These are phyloP conservation scores for Tokudaia tokunoshimensis DNA, from an alignment of 2,797 vertebrate genomes.

Conservation along the genomic window DNA sequence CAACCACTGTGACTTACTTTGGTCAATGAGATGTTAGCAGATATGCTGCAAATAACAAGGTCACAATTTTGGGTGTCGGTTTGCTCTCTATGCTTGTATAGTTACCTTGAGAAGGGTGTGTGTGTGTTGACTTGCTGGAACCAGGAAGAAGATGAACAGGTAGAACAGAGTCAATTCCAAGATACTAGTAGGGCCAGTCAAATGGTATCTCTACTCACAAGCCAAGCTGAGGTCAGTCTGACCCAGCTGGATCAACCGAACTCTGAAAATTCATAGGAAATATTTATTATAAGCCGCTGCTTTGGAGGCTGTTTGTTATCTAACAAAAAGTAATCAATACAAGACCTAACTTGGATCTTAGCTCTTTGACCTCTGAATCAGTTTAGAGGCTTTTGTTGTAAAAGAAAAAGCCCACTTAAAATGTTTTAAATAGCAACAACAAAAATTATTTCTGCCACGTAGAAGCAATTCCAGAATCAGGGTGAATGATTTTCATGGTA, in stretches of 20 bases:
- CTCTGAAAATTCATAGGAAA: not conserved
- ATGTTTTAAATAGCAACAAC: not conserved
- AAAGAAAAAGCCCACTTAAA: conserved; percentile 22
- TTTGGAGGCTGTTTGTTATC: not conserved
- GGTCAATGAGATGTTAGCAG: not conserved
- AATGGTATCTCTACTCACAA: not conserved
- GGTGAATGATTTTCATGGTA: not conserved
- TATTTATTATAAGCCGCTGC: not conserved
- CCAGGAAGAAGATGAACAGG: not conserved
- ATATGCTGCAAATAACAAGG: not conserved
- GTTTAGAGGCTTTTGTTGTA: not conserved
- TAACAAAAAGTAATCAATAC: not conserved
- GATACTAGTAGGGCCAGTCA: not conserved
- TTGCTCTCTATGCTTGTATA: no score
- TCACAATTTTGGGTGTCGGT: not conserved
- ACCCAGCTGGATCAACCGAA: not conserved
- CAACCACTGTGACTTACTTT: conserved; percentile 23
- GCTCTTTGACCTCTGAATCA: not conserved
- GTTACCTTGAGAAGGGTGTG: not conserved
- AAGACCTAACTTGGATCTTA: not conserved
- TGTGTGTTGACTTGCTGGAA: not conserved
- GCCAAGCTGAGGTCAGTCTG: not conserved
- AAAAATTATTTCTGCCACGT: not conserved
- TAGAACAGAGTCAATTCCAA: not conserved
- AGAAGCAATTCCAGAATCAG: not conserved